Evolutionary conservation across 2,888 invertebrate species (phyloP).

Genomic region (Mythimna loreyi): DNA sequence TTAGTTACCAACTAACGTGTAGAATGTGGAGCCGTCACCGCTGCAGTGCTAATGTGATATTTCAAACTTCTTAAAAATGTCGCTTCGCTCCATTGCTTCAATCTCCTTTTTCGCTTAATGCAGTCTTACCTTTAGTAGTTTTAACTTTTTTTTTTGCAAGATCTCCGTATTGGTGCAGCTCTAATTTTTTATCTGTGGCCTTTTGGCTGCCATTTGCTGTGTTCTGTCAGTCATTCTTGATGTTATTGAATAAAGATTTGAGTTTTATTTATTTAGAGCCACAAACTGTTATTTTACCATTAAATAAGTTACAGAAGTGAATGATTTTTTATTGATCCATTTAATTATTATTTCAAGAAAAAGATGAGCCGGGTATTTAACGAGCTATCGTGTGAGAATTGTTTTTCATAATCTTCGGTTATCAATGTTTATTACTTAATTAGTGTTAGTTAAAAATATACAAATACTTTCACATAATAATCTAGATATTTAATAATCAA

Average conservation of each 20-base stretch:
- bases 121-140: background rate
- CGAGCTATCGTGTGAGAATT: slow-evolving; percentile 79
- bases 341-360: slow-evolving; percentile 59
- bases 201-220: slow-evolving; percentile 84
- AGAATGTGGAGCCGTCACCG: no score
- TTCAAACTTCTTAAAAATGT: no score
- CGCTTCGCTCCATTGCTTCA: no score
- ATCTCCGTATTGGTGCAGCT: background rate
- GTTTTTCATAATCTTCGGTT: slow-evolving; percentile 63
- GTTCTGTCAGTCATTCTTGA: slow-evolving; percentile 87
- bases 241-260: slow-evolving; percentile 85
- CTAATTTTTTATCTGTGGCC: slow-evolving; percentile 57
- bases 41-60: no score
- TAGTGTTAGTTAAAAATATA: slow-evolving; percentile 40
- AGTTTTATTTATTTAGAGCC: slow-evolving; percentile 64
- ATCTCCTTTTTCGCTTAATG: no score
- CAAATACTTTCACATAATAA: slow-evolving; percentile 39
- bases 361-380: slow-evolving; percentile 73
- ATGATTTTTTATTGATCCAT: slow-evolving; percentile 61
- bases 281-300: slow-evolving; percentile 52
- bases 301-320: slow-evolving; percentile 67
- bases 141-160: background rate
- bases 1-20: no score
- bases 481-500: background rate
- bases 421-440: slow-evolving; percentile 56